phyloP scores from a whole-genome alignment of 2,113 vertebrate genomes.

The Sphyrna mokarran region DNA sequence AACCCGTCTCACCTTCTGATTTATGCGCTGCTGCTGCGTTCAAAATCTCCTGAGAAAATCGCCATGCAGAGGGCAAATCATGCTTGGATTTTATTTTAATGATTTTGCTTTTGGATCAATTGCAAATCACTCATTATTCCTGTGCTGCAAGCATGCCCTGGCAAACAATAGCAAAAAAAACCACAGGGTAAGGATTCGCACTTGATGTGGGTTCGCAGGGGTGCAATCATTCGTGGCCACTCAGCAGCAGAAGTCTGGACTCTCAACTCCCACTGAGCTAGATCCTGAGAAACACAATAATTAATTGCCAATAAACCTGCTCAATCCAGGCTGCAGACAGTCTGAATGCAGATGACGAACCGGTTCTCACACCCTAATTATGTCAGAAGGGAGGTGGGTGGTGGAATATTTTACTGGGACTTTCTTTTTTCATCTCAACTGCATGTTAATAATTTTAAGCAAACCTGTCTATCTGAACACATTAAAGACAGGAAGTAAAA shows the following conservation, averaged over 20 bases:
- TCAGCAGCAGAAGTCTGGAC: background rate
- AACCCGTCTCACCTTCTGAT: background rate
- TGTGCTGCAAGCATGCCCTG: background rate
- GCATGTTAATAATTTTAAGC: background rate
- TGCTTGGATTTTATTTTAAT: background rate
- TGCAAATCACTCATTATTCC: background rate
- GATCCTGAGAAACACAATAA: background rate
- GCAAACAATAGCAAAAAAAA: background rate
- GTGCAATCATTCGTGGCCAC: too few relatives aligned
- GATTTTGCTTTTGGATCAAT: background rate
- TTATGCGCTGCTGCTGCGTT: background rate
- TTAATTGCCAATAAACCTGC: constrained; percentile 5
- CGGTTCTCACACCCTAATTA: background rate
- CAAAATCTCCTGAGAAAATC: background rate
- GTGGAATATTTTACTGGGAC: background rate
- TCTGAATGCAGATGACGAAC: background rate
- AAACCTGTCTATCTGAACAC: background rate
- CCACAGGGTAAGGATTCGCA: background rate
- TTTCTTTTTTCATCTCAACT: background rate
- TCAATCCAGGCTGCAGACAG: background rate
- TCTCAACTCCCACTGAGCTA: background rate
- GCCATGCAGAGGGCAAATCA: background rate
- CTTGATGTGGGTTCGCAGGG: background rate
- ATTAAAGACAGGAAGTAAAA: background rate
- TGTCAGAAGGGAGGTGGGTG: background rate